Evolutionary conservation across 2,888 invertebrate species (phyloP).

Genomic region (Seira ritae): DNA sequence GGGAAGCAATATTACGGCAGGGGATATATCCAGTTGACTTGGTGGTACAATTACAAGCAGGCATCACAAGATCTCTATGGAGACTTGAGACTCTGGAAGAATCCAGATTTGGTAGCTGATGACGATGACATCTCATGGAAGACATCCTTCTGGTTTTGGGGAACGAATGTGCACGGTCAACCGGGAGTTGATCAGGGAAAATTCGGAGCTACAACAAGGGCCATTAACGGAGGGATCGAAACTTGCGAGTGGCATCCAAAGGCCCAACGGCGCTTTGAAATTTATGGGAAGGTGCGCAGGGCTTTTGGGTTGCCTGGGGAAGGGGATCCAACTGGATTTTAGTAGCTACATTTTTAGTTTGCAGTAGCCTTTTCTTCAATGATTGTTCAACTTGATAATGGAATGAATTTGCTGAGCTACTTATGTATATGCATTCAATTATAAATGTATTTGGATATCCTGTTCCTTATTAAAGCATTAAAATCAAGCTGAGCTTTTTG

Average conservation of each 20-base stretch:
- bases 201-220: slow-evolving; percentile 60
- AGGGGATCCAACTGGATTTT: too few relatives aligned
- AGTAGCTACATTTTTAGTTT: too few relatives aligned
- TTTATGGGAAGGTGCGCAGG: slow-evolving; percentile 51
- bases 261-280: slow-evolving; percentile 46
- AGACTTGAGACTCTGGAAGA: slow-evolving; percentile 54
- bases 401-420: too few relatives aligned
- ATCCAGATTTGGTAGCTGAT: slow-evolving; percentile 64
- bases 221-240: slow-evolving; percentile 61
- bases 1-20: slow-evolving; percentile 61
- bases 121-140: slow-evolving; percentile 65
- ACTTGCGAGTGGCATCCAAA: slow-evolving; percentile 28
- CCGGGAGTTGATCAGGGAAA: slow-evolving; percentile 54
- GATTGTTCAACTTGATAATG: too few relatives aligned
- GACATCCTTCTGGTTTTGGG: slow-evolving; percentile 69
- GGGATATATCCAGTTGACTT: slow-evolving; percentile 64
- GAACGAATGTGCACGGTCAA: slow-evolving; percentile 36
- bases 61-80: slow-evolving; percentile 58
- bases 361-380: too few relatives aligned
- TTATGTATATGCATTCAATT: too few relatives aligned
- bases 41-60: slow-evolving; percentile 69
- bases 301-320: slow-evolving; percentile 60
- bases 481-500: too few relatives aligned
- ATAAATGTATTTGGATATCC: too few relatives aligned
- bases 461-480: too few relatives aligned